Evolutionary conservation across 2,113 vertebrate species (phyloP).

Genomic region (Antennarius striatus): DNA sequence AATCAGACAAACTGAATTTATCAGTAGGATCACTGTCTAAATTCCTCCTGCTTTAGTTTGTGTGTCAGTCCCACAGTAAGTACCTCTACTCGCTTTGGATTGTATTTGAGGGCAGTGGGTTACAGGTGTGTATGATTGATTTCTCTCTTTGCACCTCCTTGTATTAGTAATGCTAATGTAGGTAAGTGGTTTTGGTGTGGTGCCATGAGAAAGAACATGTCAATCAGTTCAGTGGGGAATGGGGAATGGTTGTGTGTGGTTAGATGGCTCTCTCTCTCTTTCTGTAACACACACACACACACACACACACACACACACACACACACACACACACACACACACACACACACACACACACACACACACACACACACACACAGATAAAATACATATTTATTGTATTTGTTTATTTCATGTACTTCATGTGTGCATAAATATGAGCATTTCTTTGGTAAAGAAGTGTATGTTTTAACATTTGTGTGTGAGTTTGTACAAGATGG

Average conservation of each 20-base stretch:
- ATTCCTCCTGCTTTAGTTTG: too few species aligned
- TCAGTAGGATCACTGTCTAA: too few species aligned
- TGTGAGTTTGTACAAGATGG: slow-evolving; percentile 11
- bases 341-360: slow-evolving; percentile 16
- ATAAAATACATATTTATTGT: background rate
- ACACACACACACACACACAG: background rate
- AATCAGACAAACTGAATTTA: too few species aligned
- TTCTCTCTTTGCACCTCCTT: slow-evolving; percentile 18
- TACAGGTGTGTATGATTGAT: slow-evolving; percentile 38
- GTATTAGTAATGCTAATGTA: slow-evolving; percentile 65
- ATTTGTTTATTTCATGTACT: too few species aligned
- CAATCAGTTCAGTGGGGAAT: slow-evolving; percentile 49
- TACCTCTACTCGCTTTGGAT: background rate
- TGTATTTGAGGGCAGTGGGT: background rate
- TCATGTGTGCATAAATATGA: background rate
- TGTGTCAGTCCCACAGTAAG: too few species aligned
- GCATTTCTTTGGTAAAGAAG: background rate
- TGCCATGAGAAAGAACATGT: slow-evolving; percentile 63
- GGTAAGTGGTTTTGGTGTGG: slow-evolving; percentile 51
- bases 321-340: background rate
- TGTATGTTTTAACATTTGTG: slow-evolving; percentile 1
- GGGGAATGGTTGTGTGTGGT: slow-evolving; percentile 38
- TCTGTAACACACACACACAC: slow-evolving; percentile 15
- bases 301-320: background rate
- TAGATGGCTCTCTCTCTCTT: slow-evolving; percentile 15